Conservation (phyloP, 2,888 invertebrate genomes). For the Sesia apiformis region DNA sequence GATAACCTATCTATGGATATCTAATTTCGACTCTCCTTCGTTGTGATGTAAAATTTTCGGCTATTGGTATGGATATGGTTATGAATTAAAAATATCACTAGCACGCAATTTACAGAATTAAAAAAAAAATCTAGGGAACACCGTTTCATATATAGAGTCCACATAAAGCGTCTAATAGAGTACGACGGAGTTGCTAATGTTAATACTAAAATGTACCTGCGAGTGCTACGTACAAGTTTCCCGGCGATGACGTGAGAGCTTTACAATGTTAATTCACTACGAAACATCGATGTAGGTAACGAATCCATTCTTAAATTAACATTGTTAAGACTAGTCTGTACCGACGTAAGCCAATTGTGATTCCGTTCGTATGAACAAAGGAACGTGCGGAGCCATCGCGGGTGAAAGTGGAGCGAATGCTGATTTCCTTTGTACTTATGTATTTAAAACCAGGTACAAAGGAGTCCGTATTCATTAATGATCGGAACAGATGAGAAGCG, state of each 20-base stretch:
- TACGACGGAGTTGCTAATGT: not conserved
- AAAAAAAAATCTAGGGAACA: no score
- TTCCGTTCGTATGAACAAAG: constrained; percentile 30
- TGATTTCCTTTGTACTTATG: constrained; percentile 33
- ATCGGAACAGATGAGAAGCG: not conserved
- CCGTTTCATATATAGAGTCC: no score
- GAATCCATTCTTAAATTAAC: not conserved
- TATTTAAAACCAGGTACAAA: constrained; percentile 22
- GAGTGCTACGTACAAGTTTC: not conserved
- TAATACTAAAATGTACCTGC: not conserved
- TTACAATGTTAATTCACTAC: not conserved
- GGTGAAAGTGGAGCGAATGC: constrained; percentile 52
- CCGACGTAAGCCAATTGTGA: constrained; percentile 5
- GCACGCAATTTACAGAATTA: no score
- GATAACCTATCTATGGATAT: no score
- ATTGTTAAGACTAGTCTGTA: not conserved
- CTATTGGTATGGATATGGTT: no score
- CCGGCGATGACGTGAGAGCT: not conserved
- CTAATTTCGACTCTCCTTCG: no score
- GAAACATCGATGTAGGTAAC: not conserved
- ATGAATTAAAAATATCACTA: no score
- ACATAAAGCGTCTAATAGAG: no score
- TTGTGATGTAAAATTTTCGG: no score
- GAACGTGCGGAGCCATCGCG: constrained; percentile 17
- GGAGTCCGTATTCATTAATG: constrained; percentile 2